phyloP scores from a whole-genome alignment of 2,113 vertebrate species.

The Argyrosomus japonicus region DNA sequence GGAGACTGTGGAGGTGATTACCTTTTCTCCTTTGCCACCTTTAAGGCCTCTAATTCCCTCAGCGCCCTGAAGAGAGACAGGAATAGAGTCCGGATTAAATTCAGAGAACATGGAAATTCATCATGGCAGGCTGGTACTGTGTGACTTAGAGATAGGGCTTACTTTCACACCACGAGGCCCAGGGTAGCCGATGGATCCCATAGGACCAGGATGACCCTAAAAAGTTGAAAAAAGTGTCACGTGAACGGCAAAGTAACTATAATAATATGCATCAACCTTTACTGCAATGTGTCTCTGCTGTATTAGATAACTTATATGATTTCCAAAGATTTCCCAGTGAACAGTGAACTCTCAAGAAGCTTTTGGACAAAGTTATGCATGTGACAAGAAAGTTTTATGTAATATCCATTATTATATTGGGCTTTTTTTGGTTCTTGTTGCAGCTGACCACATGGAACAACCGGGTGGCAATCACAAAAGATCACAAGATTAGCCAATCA shows the following conservation, averaged over 20 bases:
- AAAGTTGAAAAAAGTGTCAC: slow-evolving; percentile 37
- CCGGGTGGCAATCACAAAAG: neutral
- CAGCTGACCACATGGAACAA: neutral
- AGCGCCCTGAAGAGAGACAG: slow-evolving; percentile 87
- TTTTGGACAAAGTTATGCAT: neutral
- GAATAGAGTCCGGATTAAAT: slow-evolving; percentile 37
- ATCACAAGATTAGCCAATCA: neutral
- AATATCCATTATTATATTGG: neutral
- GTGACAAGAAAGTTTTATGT: neutral
- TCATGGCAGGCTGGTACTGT: neutral
- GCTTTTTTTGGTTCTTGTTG: neutral
- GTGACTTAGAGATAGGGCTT: slow-evolving; percentile 41
- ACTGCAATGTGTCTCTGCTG: neutral
- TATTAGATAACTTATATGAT: slow-evolving; percentile 2
- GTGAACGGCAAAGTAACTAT: neutral
- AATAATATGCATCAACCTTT: neutral
- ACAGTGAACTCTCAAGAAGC: neutral
- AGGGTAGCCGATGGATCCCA: slow-evolving; percentile 96
- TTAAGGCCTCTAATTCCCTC: slow-evolving; percentile 97
- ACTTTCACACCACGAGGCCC: slow-evolving; percentile 98
- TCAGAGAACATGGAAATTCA: slow-evolving; percentile 10
- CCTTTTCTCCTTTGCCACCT: slow-evolving; percentile 98
- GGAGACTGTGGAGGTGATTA: slow-evolving; percentile 67
- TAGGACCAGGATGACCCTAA: slow-evolving; percentile 91
- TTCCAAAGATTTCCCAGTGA: neutral